phyloP scores from a whole-genome alignment of 2,113 vertebrate genomes.

The Takifugu flavidus region DNA sequence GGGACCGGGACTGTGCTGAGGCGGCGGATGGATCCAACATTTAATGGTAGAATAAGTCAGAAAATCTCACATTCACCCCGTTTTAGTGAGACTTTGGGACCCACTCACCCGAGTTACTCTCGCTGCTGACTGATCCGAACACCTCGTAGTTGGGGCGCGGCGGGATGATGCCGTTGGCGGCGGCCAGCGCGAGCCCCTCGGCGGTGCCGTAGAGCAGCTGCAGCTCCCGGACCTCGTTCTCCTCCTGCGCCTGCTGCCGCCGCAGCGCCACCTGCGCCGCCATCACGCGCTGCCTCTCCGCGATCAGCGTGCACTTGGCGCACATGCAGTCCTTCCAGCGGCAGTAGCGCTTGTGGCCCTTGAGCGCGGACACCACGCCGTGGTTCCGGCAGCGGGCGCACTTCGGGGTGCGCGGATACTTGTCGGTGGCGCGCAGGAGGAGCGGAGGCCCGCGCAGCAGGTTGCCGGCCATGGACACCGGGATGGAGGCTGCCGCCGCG shows the following conservation, averaged over 20 bases:
- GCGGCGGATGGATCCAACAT: no score
- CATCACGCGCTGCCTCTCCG: constrained; percentile 97
- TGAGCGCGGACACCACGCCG: constrained; percentile 94
- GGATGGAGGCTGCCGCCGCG: constrained; percentile 77
- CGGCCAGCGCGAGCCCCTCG: constrained; percentile 94
- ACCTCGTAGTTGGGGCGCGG: constrained; percentile 92
- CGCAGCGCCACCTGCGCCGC: constrained; percentile 95
- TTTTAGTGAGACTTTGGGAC: no score
- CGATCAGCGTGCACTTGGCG: constrained; percentile 97
- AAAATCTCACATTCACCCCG: no score
- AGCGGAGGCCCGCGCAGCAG: constrained; percentile 87
- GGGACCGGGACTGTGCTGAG: no score
- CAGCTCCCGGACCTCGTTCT: constrained; percentile 94
- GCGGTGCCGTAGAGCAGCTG: constrained; percentile 97
- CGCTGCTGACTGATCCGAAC: constrained; percentile 82
- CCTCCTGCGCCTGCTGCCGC: constrained; percentile 95
- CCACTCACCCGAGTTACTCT: constrained; percentile 75
- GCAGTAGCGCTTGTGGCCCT: constrained; percentile 98
- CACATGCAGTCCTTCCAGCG: constrained; percentile 99
- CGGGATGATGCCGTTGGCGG: constrained; percentile 95
- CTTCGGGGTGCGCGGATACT: constrained; percentile 96
- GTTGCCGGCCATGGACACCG: constrained; percentile 88
- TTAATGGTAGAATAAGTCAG: no score
- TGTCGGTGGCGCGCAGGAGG: constrained; percentile 88
- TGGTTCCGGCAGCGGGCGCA: constrained; percentile 97